Evolutionary conservation across 2,888 invertebrate genomes (phyloP).

Genomic region (Erynnis tages): DNA sequence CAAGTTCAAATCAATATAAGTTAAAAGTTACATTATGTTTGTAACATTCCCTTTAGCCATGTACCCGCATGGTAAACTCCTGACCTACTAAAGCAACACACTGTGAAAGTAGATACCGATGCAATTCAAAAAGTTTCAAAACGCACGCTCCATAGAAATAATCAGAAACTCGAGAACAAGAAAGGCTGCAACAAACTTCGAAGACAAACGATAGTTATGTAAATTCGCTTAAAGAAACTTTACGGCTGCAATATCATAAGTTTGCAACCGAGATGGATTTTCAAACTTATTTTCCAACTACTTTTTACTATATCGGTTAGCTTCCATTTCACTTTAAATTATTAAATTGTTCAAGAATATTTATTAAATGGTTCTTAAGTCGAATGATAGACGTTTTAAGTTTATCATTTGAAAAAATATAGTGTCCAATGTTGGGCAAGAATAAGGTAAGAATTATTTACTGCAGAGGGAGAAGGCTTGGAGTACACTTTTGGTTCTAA

Average conservation of each 20-base stretch:
- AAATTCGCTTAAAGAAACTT: slow-evolving; percentile 28
- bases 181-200: slow-evolving; percentile 22
- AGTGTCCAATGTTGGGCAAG: too few species aligned
- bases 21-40: too few species aligned
- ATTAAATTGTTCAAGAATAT: background rate
- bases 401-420: too few species aligned
- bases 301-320: slow-evolving; percentile 11
- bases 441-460: too few species aligned
- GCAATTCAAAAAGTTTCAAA: slow-evolving; percentile 4
- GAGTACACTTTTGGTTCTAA: too few species aligned
- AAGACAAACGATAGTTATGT: slow-evolving; percentile 28
- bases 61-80: too few species aligned
- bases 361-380: too few species aligned
- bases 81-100: background rate
- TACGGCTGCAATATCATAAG: slow-evolving; percentile 25
- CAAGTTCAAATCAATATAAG: too few species aligned
- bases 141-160: slow-evolving; percentile 9
- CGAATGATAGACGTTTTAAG: too few species aligned
- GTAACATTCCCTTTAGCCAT: too few species aligned
- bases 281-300: slow-evolving; percentile 7
- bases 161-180: slow-evolving; percentile 17
- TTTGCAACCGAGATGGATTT: slow-evolving; percentile 26
- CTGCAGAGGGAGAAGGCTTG: too few species aligned
- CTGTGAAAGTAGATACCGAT: background rate
- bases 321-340: background rate